Evolutionary conservation across 2,888 invertebrate genomes (phyloP).

Genomic region (Kuschelorhynchus macadamiae): DNA sequence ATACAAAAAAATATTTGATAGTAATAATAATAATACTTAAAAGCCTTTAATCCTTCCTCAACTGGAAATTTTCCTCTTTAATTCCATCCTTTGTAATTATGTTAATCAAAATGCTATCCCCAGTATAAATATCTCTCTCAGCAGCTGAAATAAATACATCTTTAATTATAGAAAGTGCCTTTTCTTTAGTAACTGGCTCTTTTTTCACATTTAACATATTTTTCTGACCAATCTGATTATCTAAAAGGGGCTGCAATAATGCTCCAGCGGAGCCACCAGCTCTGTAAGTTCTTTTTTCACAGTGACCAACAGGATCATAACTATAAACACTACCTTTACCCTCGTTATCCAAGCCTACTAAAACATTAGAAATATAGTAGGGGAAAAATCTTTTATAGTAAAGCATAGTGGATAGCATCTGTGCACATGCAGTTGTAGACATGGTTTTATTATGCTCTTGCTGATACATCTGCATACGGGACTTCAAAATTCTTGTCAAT

Average conservation of each 20-base stretch:
- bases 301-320: conserved; percentile 98
- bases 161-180: conserved; percentile 87
- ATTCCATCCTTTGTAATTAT: conserved; percentile 92
- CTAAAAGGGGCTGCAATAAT: conserved; percentile 93
- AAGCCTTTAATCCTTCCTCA: conserved; percentile 86
- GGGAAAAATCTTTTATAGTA: conserved; percentile 99
- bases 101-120: conserved; percentile 89
- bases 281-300: conserved; percentile 86
- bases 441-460: conserved; percentile 95
- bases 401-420: conserved; percentile 95
- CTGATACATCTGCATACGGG: conserved; percentile 94
- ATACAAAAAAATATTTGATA: background rate
- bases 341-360: conserved; percentile 93
- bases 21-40: background rate
- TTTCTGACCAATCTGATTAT: conserved; percentile 94
- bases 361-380: conserved; percentile 94
- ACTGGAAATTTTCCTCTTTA: conserved; percentile 78
- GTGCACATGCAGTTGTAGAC: conserved; percentile 93
- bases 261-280: conserved; percentile 94
- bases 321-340: conserved; percentile 96
- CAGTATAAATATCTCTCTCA: conserved; percentile 98
- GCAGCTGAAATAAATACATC: conserved; percentile 98
- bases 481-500: conserved; percentile 85
- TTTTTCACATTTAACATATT: conserved; percentile 83
- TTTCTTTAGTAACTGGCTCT: conserved; percentile 80